phyloP scores from a whole-genome alignment of 2,888 invertebrate genomes.

The Drosophila longiperda region DNA sequence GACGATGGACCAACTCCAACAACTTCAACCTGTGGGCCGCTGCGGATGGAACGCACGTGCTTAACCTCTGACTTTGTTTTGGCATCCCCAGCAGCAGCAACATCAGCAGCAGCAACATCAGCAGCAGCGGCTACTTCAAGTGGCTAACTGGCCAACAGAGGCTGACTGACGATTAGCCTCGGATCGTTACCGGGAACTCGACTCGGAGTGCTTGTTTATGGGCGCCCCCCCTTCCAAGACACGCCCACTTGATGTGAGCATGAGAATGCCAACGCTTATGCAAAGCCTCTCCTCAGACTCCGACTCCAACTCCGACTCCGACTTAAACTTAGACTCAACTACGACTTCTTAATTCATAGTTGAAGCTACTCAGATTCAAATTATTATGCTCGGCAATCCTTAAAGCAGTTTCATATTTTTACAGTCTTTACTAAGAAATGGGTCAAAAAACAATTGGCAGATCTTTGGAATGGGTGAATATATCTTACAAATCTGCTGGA shows the following conservation, averaged over 20 bases:
- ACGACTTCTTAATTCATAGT: conserved; percentile 5
- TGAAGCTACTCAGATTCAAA: conserved; percentile 15
- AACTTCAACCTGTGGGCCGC: conserved; percentile 61
- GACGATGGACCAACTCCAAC: conserved; percentile 43
- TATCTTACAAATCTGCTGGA: not conserved
- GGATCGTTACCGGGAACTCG: conserved; percentile 74
- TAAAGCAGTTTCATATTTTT: conserved; percentile 1
- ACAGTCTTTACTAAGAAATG: not conserved
- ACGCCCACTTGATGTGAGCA: conserved; percentile 66
- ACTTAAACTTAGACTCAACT: not conserved
- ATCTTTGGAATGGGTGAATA: not conserved
- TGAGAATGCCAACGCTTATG: conserved; percentile 40
- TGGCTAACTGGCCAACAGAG: conserved; percentile 57
- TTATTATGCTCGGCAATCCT: conserved; percentile 16
- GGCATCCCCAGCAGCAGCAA: conserved; percentile 51
- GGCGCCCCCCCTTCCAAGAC: conserved; percentile 52
- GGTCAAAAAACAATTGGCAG: conserved; percentile 9
- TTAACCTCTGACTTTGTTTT: conserved; percentile 80
- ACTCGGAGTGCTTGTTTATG: conserved; percentile 72
- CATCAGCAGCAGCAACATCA: conserved; percentile 17
- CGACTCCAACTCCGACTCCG: not conserved
- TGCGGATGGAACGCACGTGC: conserved; percentile 71
- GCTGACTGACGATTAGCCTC: conserved; percentile 71
- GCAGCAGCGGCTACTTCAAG: conserved; percentile 65
- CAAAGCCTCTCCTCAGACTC: conserved; percentile 20